Conservation (phyloP, 2,113 vertebrate species). For the Indri indri region DNA sequence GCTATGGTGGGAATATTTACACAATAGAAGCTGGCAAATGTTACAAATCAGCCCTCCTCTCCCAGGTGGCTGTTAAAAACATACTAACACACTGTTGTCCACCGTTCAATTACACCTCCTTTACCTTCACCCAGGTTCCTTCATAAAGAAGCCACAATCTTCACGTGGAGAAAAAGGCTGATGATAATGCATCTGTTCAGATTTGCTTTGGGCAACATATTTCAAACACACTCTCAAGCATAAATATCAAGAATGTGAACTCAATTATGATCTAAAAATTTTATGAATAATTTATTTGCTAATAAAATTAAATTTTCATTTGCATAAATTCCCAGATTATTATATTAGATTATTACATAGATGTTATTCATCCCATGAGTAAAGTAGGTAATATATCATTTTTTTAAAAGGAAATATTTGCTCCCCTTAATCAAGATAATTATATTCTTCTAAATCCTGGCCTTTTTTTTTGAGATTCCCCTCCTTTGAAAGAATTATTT, state of each 20-base stretch:
- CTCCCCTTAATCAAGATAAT: neutral
- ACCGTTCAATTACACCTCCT: neutral
- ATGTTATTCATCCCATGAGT: neutral
- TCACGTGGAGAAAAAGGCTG: conserved; percentile 11
- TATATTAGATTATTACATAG: too few species aligned
- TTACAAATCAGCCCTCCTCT: neutral
- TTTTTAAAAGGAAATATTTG: neutral
- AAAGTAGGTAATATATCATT: neutral
- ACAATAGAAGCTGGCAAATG: neutral
- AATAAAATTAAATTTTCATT: conserved; percentile 45
- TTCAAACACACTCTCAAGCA: neutral
- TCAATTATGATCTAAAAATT: neutral
- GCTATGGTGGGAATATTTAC: neutral
- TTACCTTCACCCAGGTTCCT: neutral
- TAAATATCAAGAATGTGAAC: conserved; percentile 25
- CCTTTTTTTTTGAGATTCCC: neutral
- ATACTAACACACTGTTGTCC: neutral
- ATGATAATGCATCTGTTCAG: neutral
- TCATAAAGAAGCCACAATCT: neutral
- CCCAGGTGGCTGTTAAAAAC: conserved; percentile 4
- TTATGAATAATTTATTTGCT: conserved; percentile 16
- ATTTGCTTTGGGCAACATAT: neutral
- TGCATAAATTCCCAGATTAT: conserved; percentile 42
- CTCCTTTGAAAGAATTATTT: conserved; percentile 39
- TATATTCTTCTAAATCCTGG: neutral